phyloP scores from a whole-genome alignment of 2,888 invertebrate genomes.

The Noctua fimbriata region DNA sequence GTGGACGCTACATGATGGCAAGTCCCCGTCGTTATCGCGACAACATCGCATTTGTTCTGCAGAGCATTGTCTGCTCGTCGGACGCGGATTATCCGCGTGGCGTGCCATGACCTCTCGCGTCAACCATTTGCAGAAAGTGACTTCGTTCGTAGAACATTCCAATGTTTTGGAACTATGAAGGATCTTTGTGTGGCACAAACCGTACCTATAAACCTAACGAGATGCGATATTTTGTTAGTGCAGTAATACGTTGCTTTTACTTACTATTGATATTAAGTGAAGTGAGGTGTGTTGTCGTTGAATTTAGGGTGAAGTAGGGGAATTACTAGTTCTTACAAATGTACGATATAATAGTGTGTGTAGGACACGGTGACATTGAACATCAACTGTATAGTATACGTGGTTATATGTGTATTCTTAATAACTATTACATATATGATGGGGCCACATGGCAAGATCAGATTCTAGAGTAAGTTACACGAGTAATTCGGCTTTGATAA shows the following conservation, averaged over 20 bases:
- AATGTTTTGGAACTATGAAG: not conserved
- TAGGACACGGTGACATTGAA: conserved; percentile 75
- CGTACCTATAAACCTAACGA: conserved; percentile 45
- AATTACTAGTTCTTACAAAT: conserved; percentile 57
- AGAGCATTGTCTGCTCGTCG: not conserved
- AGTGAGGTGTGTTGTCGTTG: conserved; percentile 59
- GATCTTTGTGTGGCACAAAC: not conserved
- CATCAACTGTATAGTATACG: conserved; percentile 72
- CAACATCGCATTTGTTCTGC: conserved; percentile 2
- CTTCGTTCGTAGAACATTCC: not conserved
- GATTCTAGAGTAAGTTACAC: conserved; percentile 72
- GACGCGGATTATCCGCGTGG: not conserved
- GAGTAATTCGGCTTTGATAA: conserved; percentile 81
- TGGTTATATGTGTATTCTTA: conserved; percentile 72
- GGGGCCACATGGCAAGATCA: conserved; percentile 73
- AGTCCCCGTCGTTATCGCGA: not conserved
- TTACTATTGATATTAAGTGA: conserved; percentile 26
- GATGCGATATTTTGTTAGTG: conserved; percentile 36
- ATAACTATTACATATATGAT: conserved; percentile 71
- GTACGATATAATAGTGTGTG: conserved; percentile 68
- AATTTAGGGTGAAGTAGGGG: conserved; percentile 64
- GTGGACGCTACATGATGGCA: not conserved
- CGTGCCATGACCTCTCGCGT: not conserved
- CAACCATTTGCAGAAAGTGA: conserved; percentile 22
- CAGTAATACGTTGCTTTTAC: conserved; percentile 10